Evolutionary conservation across 2,888 invertebrate species (phyloP), one percentile per base, ranked within the genome.

Genomic region (Agrotis clavis): DNA sequence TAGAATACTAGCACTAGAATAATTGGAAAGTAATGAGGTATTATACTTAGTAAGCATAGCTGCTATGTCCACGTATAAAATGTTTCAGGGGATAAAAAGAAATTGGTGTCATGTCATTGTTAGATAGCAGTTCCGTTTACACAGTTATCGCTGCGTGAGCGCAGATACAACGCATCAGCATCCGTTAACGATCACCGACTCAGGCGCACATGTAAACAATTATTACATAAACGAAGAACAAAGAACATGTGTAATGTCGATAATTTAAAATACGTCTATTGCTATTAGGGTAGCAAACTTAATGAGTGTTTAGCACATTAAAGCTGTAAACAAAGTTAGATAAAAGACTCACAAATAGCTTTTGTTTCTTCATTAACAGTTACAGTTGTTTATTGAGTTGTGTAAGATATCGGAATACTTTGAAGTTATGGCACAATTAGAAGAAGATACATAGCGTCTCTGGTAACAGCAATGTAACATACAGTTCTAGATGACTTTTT

Each of bases 211-310:
- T 83, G 86, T 94, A 94, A 93, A 94, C 94, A 94, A 92, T 92
- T 90, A 92, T 90, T 90, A 87, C 90, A 91, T 91, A 94, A 93
- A 92, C 88, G 77, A 84, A 91, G 91, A 93, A 94, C 94, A 94
- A 94, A 94, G 94, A 86, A 87, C 61, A 25, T 25, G 78, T 84
- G 77, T 86, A 74, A 83, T 80, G 84, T 80, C 82, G 84, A 87
- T 89, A 83, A 87, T 86, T 88, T 81, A 78, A 82, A 79, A 76
- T 72, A 67, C 76, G 53, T 56, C 78, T 72, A 21, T 69, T 64
- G 74, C 71, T 77, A 67, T 64, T 74, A 77, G 47, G 41, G n/a
- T 62, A 69, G 48, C 60, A 53, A 50, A 70, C 35, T 62, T 59
- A 50, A 70, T 18, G 19, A 35, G n/a, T 19, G 51, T 61, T 72